Percentiles rank a stretch among this genome's conserved stretches.
These are phyloP conservation scores for Panagrolaimus sp. DNA, from an alignment of 1,140 invertebrate genomes.

Conservation along the genomic window DNA sequence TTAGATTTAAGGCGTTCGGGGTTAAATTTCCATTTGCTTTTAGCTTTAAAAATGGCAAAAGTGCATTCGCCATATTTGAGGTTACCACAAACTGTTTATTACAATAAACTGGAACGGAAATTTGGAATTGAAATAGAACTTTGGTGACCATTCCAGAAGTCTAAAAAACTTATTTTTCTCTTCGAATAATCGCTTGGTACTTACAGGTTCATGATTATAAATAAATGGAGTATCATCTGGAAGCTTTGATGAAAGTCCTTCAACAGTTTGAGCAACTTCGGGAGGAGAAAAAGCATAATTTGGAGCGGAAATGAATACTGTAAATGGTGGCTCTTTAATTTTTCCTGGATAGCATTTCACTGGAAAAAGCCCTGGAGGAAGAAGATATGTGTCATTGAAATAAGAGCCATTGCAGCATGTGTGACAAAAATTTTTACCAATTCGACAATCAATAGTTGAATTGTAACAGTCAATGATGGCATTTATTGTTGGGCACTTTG, in stretches of 20 bases:
- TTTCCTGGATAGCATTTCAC: constrained; percentile 35
- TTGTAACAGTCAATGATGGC: constrained; percentile 18
- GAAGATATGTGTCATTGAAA: constrained; percentile 37
- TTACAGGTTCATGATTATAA: constrained; percentile 19
- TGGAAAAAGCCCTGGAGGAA: constrained; percentile 43
- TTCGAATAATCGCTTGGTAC: neutral
- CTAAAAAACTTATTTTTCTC: neutral
- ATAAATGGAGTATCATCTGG: constrained; percentile 10
- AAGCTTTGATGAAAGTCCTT: constrained; percentile 11
- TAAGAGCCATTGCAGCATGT: constrained; percentile 28
- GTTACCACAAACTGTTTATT: neutral
- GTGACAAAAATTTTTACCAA: constrained; percentile 30
- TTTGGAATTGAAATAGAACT: constrained; percentile 12
- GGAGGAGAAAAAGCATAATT: constrained; percentile 20
- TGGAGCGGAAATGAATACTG: constrained; percentile 10
- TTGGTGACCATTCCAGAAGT: neutral
- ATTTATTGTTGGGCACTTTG: constrained; percentile 27
- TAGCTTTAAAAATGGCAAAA: constrained; percentile 15
- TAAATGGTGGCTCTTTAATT: constrained; percentile 4
- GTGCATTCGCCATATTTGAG: constrained; percentile 8
- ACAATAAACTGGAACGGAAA: constrained; percentile 10
- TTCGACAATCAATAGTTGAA: constrained; percentile 19
- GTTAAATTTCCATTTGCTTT: neutral
- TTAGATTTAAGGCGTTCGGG: no score
- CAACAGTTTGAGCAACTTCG: neutral